Conservation (phyloP, 1,140 invertebrate species). For the Drosophila cardini region DNA sequence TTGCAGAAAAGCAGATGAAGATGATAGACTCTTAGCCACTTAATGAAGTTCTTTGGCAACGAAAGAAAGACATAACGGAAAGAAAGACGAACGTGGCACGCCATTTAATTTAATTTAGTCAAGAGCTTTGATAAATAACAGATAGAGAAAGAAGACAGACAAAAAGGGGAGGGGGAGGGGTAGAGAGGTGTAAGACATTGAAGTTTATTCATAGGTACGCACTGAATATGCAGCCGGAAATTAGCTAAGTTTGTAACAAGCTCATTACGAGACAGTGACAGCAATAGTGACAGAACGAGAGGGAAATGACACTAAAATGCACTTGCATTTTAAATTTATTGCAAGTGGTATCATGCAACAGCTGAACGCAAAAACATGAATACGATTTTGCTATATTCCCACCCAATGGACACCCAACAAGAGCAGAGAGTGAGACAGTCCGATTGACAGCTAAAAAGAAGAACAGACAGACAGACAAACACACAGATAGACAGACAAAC, state of each 20-base stretch:
- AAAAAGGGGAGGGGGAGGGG: background rate
- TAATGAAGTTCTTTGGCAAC: slow-evolving; percentile 69
- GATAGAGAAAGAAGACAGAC: background rate
- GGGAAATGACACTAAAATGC: slow-evolving; percentile 14
- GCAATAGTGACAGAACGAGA: too few relatives aligned
- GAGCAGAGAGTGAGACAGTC: background rate
- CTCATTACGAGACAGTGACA: slow-evolving; percentile 22
- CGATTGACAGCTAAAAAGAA: too few relatives aligned
- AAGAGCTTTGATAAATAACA: slow-evolving; percentile 49
- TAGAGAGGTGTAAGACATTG: background rate
- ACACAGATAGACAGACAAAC: too few relatives aligned
- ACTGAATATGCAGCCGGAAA: slow-evolving; percentile 45
- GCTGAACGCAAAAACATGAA: background rate
- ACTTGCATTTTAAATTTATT: slow-evolving; percentile 14
- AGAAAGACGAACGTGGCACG: slow-evolving; percentile 44
- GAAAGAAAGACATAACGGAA: slow-evolving; percentile 26
- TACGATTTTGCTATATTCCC: background rate
- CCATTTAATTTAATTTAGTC: slow-evolving; percentile 76
- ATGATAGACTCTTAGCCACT: slow-evolving; percentile 45
- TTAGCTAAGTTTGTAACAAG: slow-evolving; percentile 60
- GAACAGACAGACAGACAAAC: background rate
- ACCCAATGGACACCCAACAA: background rate
- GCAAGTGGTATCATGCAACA: slow-evolving; percentile 6
- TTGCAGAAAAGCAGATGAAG: slow-evolving; percentile 12
- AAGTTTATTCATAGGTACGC: background rate